phyloP scores from a whole-genome alignment of 2,113 vertebrate species.

The Pterocles orientalis region DNA sequence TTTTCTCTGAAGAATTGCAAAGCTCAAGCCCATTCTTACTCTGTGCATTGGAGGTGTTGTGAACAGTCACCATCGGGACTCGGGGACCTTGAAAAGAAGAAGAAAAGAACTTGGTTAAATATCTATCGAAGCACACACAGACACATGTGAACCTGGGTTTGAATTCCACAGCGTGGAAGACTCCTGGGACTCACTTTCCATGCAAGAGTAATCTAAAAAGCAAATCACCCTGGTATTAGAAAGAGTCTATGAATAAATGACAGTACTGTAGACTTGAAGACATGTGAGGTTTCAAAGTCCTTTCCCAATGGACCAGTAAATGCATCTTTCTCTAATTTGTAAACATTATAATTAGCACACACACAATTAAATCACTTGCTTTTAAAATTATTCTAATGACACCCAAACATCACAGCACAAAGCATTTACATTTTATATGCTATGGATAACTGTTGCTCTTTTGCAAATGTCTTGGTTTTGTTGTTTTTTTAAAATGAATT shows the following conservation, averaged over 20 bases:
- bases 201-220: conserved; percentile 16
- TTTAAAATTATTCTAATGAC: background rate
- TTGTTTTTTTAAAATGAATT: background rate
- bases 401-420: background rate
- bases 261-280: background rate
- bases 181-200: background rate
- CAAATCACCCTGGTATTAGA: conserved; percentile 44
- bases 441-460: background rate
- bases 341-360: conserved; percentile 48
- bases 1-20: background rate
- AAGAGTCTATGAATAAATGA: conserved; percentile 49
- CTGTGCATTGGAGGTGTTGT: conserved; percentile 81
- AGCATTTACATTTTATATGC: background rate
- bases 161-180: background rate
- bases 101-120: conserved; percentile 27
- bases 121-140: background rate
- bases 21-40: conserved; percentile 79
- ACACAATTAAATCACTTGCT: conserved; percentile 9
- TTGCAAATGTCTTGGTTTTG: background rate
- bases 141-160: background rate
- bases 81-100: conserved; percentile 80
- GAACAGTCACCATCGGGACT: conserved; percentile 86
- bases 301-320: background rate
- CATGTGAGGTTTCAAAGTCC: background rate
- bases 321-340: conserved; percentile 21